Base-by-base conservation (phyloP, 2,797 vertebrate species). In the Australoheros facetus region DNA sequence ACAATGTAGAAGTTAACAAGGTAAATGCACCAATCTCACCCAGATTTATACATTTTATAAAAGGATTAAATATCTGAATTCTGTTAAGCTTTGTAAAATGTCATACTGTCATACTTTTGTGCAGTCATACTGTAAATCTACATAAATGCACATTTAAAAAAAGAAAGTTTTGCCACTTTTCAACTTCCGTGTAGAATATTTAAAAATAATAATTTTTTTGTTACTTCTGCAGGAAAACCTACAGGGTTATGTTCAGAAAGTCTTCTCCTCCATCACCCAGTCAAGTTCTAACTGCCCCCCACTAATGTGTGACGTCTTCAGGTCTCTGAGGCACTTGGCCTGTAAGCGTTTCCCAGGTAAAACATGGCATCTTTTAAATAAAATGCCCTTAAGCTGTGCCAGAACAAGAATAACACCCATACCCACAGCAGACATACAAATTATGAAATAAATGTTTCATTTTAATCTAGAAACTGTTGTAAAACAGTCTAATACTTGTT, bases 301-400 rank as follows among this genome's bases (percentile, higher is more conserved):
- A n/a, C 93, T 98, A 17, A 99, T 99, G 98, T 99, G 98, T 91
- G 98, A 99, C 57, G 93, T 99, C 80, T 99, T 99, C 92, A 97
- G 97, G 89, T 97, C 97, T 62, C 94, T 99, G 85, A 96, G 98
- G 85, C 97, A 97, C 76, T 94, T 99, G 92, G 98, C 98, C 88
- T 96, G 97, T 81, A 96, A 96, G 80, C 97, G 96, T 73, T 99
- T 99, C 90, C 96, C 97, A 91, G 97, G 98, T 99, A 96, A 97
- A 95, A 59, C 1, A 5, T 42, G n/a, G 13, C 16, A 17, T 80
- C 42, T 56, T 69, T 55, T n/a, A 21, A 55, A 45, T 45, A 16
- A 45, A 12, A 13, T 45, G 1, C 2, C 42, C 45, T 17, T 48
- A 17, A 48, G 16, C 7, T 2, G 14, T 48, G 7, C 48, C 6